Base-by-base conservation (phyloP, 2,113 vertebrate genomes). In the Spilogale gracilis region DNA sequence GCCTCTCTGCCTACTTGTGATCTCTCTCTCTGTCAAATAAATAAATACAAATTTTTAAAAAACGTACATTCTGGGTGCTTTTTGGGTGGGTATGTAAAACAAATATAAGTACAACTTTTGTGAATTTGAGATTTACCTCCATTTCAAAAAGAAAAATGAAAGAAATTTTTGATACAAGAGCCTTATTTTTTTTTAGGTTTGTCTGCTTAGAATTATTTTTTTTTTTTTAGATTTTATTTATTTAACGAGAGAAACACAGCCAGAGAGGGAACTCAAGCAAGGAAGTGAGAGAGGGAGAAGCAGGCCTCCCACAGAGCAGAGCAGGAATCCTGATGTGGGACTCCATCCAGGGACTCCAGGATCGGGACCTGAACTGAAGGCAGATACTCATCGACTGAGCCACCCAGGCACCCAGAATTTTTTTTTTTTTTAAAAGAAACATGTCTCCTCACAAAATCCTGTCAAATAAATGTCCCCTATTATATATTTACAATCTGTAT, bases 141-240 rank as follows among this genome's bases (percentile, higher is more conserved):
- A 76, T 27, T 95, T 93, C 27, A 56, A 65, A 97, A 81, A 93
- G 43, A 80, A 94, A 94, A 84, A 56, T 45, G 16, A 89, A 89
- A 56, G 12, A 78, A 76, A 5, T 17, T 87, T 93, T 76, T 86
- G 32, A 94, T 23, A 76, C 67, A 82, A 78, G 69, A 82, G 74
- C 11, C 93, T 56, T 89, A 69, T 12, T 38, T 38, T 50, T 69
- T 93, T 86, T 87, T 60, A 88, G 50, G 58, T 54, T 94, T 95
- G 30, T 67, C 71, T 48, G 21, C 27, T 91, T 65, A 67, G 45
- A 93, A 58, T 56, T 14, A 17, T 56, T 56, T 25, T 60, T 56
- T 56, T 25, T 60, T 38, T 38, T 38, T 38, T 38, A 38, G 38
- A 38, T 38, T 38, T 38, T 38, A 38, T 38, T 38, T 38, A 38